Conservation (phyloP, 1,140 invertebrate genomes). For the Octopus sinensis region DNA sequence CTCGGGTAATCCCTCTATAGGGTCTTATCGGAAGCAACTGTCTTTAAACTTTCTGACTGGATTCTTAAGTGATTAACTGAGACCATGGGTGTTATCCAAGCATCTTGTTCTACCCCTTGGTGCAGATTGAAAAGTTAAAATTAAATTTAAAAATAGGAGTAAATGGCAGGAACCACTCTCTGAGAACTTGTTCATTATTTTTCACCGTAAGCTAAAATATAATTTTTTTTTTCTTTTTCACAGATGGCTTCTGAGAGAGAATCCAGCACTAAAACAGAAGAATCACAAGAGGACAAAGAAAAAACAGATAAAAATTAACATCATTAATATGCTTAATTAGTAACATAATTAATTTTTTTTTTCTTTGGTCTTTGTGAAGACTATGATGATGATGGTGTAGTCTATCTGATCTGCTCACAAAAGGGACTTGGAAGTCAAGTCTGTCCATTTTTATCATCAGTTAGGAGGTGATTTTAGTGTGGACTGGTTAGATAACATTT, state of each 20-base stretch:
- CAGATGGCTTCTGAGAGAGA: background rate
- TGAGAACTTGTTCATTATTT: background rate
- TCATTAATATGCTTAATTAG: no score
- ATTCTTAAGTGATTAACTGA: background rate
- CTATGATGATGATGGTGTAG: no score
- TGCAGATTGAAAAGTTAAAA: background rate
- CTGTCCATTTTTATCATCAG: no score
- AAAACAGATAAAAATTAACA: background rate
- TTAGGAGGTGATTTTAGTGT: constrained; percentile 58
- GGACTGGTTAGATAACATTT: no score
- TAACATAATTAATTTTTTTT: no score
- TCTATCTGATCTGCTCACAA: no score
- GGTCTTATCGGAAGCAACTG: no score
- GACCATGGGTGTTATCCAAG: background rate
- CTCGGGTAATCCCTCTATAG: no score
- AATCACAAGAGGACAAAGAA: background rate
- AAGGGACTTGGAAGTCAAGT: no score
- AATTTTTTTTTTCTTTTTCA: background rate
- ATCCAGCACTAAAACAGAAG: background rate
- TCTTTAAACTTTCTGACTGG: no score
- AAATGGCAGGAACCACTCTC: background rate
- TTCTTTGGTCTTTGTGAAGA: no score
- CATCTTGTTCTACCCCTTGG: background rate
- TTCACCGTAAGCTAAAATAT: background rate
- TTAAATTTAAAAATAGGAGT: background rate